These are phyloP conservation scores for Tetragnatha montana DNA, from an alignment of 2,888 invertebrate genomes.

Conservation along the genomic window DNA sequence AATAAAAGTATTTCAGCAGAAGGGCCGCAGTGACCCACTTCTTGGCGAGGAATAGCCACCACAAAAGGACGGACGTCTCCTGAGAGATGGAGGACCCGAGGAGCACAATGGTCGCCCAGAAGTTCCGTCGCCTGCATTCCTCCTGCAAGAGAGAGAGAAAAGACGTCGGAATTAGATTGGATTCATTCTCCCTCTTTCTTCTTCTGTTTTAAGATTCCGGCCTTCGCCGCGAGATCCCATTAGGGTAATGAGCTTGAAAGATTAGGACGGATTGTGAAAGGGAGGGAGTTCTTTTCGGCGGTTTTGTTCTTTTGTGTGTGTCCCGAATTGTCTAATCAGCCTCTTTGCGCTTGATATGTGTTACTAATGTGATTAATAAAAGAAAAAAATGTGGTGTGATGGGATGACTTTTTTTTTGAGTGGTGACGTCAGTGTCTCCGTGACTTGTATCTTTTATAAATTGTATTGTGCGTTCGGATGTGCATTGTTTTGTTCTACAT, in stretches of 20 bases:
- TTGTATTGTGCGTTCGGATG: no score
- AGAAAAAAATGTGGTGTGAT: not conserved
- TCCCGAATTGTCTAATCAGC: slow-evolving; percentile 19
- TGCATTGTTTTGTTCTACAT: no score
- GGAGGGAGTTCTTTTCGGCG: not conserved
- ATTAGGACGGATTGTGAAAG: slow-evolving; percentile 6
- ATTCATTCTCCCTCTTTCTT: slow-evolving; percentile 13
- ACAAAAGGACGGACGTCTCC: slow-evolving; percentile 38
- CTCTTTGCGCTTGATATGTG: not conserved
- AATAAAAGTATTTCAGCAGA: not conserved
- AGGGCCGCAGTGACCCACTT: slow-evolving; percentile 54
- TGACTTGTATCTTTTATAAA: not conserved
- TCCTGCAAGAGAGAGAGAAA: slow-evolving; percentile 28
- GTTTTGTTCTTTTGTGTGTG: slow-evolving; percentile 1
- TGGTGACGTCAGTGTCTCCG: not conserved
- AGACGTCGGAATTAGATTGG: slow-evolving; percentile 47
- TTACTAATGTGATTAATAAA: slow-evolving; percentile 7
- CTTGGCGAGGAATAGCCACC: slow-evolving; percentile 7
- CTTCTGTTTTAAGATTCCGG: slow-evolving; percentile 10
- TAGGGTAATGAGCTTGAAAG: slow-evolving; percentile 54
- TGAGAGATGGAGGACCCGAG: slow-evolving; percentile 32
- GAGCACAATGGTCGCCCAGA: slow-evolving; percentile 40
- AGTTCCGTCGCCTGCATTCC: slow-evolving; percentile 49
- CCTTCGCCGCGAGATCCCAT: not conserved
- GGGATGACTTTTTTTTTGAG: not conserved